Evolutionary conservation across 2,113 vertebrate species (phyloP), one percentile per base, ranked within the genome.

Genomic region (Oreochromis tanganicae): DNA sequence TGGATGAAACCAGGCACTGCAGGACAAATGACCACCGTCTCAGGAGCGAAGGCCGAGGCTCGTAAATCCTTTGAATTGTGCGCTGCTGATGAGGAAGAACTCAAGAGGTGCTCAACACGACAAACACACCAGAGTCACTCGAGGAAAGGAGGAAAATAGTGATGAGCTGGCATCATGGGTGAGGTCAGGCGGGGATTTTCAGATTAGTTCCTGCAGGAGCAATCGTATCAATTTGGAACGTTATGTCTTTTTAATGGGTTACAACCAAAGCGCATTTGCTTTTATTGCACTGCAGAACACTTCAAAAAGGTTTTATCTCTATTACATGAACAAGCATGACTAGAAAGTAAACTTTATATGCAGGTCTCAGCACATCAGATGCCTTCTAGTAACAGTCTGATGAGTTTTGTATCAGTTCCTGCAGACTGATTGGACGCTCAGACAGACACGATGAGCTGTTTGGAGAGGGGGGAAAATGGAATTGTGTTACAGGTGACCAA

Each of bases 401-500:
- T 6, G 59, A 63, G 82, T 85, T 87, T 63, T 78, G 68, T 73
- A 83, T 80, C 13, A 84, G 61, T 57, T 4, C 63, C 81, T 19
- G 73, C 68, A 57, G 54, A 50, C 43, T 19, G 71, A 75, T 29
- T 5, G 9, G 16, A 32, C 0, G 2, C 66, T 57, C 80, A 82
- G 56, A 73, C 52, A 21, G 36, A 52, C 9, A n/a, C 27, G 2
- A 78, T 1, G 10, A 52, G 46, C 16, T 48, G 17, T 78, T 50
- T 19, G 16, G 17, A 63, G 78, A 6, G 63, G 63, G 32, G 71
- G 71, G 57, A 71, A 59, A 32, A 24, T 8, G 57, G 75, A 84
- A 29, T 59, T 87, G 86, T 88, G 88, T 89, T 82, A 88, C 88
- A 91, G 87, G 91, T 89, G 87, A 88, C 85, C 21, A 27, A 89